Conservation (phyloP, 2,797 vertebrate genomes). For the Chloroceryle amazona region DNA sequence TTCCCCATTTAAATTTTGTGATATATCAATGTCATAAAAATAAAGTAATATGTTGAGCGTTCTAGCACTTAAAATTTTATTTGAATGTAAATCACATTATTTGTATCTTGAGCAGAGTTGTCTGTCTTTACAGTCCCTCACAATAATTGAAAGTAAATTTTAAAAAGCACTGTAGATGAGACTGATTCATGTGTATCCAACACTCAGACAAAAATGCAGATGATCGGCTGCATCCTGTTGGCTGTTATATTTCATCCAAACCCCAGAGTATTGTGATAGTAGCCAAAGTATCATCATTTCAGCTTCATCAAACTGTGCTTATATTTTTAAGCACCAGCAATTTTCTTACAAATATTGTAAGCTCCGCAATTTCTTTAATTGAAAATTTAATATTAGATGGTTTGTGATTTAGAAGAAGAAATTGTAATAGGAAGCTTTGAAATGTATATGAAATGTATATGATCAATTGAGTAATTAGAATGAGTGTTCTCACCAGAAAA, state of each 20-base stretch:
- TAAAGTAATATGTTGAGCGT: background rate
- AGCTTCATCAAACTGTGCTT: constrained; percentile 11
- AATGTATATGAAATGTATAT: constrained; percentile 6
- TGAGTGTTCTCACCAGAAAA: constrained; percentile 28
- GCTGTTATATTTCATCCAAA: background rate
- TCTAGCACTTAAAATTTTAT: constrained; percentile 30
- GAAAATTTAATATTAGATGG: background rate
- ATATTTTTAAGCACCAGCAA: constrained; percentile 31
- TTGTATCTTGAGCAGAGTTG: constrained; percentile 36
- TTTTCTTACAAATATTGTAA: constrained; percentile 13
- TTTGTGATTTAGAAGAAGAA: background rate
- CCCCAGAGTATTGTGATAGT: background rate
- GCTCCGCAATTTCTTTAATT: constrained; percentile 42
- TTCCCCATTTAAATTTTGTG: background rate
- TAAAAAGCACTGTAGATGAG: constrained; percentile 9
- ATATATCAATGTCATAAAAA: background rate
- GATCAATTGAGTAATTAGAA: constrained; percentile 35
- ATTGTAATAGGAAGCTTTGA: background rate
- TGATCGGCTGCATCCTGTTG: constrained; percentile 13
- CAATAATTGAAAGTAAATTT: constrained; percentile 24
- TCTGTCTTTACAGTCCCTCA: constrained; percentile 28
- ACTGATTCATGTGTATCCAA: constrained; percentile 20
- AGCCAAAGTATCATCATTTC: constrained; percentile 15
- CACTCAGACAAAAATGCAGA: constrained; percentile 50
- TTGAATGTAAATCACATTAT: constrained; percentile 51